These are phyloP conservation scores for Gadopsis bispinosus DNA, from an alignment of 2,797 vertebrate genomes.

Conservation along the genomic window DNA sequence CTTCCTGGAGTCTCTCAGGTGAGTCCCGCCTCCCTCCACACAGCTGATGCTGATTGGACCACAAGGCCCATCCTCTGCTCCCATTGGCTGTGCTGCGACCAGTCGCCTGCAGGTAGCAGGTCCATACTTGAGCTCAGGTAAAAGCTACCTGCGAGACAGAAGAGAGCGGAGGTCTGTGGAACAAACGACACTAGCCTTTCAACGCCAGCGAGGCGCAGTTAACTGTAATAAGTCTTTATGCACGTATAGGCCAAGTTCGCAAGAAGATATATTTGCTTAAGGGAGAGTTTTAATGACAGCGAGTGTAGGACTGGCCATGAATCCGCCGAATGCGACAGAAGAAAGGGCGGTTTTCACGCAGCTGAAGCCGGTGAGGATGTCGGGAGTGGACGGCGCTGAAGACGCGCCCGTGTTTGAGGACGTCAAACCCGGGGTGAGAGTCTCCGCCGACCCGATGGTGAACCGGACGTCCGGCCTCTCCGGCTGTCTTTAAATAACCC, in stretches of 20 bases:
- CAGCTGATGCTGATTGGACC: conserved; percentile 76
- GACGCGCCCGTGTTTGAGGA: conserved; percentile 92
- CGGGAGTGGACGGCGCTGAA: conserved; percentile 84
- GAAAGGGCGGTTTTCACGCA: conserved; percentile 88
- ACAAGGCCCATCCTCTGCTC: neutral
- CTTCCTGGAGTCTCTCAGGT: conserved; percentile 55
- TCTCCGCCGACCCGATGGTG: conserved; percentile 55
- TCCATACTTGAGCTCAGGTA: conserved; percentile 88
- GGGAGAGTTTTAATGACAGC: conserved; percentile 82
- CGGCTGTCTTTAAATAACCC: neutral
- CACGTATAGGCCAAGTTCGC: neutral
- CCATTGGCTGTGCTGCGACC: conserved; percentile 69
- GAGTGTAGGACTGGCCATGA: conserved; percentile 84
- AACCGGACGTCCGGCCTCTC: conserved; percentile 53
- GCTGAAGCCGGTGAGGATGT: conserved; percentile 90
- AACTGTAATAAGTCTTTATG: neutral
- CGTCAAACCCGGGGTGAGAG: conserved; percentile 87
- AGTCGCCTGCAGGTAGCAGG: conserved; percentile 49
- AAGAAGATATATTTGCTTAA: neutral
- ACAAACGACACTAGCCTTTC: neutral
- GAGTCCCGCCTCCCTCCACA: conserved; percentile 57
- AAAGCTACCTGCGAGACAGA: conserved; percentile 78
- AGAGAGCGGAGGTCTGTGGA: conserved; percentile 70
- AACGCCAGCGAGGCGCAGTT: neutral
- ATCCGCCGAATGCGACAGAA: conserved; percentile 80